Evolutionary conservation across 2,797 vertebrate genomes (phyloP).

Genomic region (Neostethus bicornis): DNA sequence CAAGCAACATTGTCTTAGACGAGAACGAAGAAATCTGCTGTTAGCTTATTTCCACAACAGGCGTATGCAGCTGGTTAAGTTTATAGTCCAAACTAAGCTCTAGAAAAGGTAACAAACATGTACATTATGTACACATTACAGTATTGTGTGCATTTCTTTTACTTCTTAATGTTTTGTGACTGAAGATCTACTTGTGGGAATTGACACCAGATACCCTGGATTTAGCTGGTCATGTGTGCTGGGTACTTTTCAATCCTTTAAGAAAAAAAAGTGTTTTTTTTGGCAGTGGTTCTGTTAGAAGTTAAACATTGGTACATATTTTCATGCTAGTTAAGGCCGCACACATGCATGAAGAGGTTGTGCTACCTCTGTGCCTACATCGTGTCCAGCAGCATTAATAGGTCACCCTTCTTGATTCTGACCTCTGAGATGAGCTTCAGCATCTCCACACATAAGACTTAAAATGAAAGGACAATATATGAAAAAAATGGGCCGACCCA

Average conservation of each 20-base stretch:
- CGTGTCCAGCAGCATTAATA: constrained; percentile 31
- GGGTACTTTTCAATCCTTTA: constrained; percentile 22
- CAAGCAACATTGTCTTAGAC: constrained; percentile 60
- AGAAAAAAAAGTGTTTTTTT: constrained; percentile 39
- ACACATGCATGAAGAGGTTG: constrained; percentile 22
- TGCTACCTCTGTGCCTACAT: constrained; percentile 20
- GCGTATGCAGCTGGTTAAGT: constrained; percentile 30
- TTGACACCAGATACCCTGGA: constrained; percentile 33
- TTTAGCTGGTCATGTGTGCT: constrained; percentile 15
- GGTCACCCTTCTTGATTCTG: neutral
- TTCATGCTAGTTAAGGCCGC: constrained; percentile 38
- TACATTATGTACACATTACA: constrained; percentile 35
- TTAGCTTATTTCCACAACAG: constrained; percentile 24
- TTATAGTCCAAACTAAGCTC: constrained; percentile 13
- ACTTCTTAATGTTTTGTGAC: constrained; percentile 14
- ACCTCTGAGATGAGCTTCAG: neutral
- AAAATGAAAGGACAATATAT: constrained; percentile 9
- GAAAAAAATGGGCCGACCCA: constrained; percentile 22
- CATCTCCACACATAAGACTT: constrained; percentile 7
- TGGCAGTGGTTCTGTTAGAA: constrained; percentile 77
- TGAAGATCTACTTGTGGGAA: constrained; percentile 39
- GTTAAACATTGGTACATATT: constrained; percentile 20
- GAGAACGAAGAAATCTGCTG: constrained; percentile 32
- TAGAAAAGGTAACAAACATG: constrained; percentile 31
- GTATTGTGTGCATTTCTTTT: constrained; percentile 37